Evolutionary conservation across 2,113 vertebrate genomes (phyloP).

Genomic region (Sebastes fasciatus): DNA sequence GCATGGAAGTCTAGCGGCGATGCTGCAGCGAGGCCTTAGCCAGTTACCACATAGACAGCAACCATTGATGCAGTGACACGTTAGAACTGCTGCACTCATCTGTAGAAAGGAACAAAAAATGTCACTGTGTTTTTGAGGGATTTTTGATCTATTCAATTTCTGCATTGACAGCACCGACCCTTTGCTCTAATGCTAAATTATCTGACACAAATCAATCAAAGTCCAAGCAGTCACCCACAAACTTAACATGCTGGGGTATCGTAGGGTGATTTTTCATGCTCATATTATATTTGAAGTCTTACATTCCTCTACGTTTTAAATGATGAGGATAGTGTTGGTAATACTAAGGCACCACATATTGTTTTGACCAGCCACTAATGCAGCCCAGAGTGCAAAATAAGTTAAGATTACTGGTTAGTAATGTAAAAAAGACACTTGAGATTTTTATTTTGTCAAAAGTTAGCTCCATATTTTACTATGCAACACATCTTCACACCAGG

Average conservation of each 20-base stretch:
- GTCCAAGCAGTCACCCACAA: neutral
- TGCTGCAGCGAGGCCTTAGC: neutral
- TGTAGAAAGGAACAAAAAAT: neutral
- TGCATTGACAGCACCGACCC: neutral
- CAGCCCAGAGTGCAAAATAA: neutral
- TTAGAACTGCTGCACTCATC: conserved; percentile 4
- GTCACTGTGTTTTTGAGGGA: neutral
- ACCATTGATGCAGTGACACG: conserved; percentile 3
- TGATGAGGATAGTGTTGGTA: neutral
- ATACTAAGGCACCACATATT: neutral
- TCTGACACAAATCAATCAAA: neutral
- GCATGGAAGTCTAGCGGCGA: conserved; percentile 30
- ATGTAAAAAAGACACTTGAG: too few species aligned
- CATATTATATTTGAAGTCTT: neutral
- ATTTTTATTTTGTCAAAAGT: neutral
- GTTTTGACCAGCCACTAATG: neutral
- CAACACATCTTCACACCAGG: too few species aligned
- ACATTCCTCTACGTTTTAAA: neutral
- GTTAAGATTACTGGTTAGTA: too few species aligned
- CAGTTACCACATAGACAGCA: conserved; percentile 2
- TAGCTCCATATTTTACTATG: too few species aligned
- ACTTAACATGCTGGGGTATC: neutral
- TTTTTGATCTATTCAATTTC: neutral
- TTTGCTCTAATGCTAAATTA: conserved; percentile 1
- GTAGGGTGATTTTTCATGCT: neutral